These are phyloP conservation scores for Lagorchestes hirsutus DNA, from an alignment of 2,797 vertebrate genomes.

Conservation along the genomic window DNA sequence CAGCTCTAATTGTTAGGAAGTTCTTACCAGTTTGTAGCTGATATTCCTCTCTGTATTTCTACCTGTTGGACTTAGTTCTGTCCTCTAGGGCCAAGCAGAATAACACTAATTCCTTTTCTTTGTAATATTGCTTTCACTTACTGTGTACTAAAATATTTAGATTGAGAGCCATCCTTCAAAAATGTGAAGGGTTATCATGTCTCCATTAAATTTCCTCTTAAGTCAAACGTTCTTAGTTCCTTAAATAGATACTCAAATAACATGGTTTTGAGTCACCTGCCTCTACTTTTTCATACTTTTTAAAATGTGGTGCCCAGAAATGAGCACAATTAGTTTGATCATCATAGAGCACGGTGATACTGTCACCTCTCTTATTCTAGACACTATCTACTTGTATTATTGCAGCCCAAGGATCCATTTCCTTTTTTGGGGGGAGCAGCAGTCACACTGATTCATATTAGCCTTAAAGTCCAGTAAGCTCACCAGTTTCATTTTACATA, in stretches of 20 bases:
- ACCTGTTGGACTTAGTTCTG: not conserved
- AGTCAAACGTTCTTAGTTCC: not conserved
- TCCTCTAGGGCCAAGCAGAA: not conserved
- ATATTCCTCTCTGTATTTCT: not conserved
- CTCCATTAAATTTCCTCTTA: not conserved
- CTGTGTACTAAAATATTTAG: not conserved
- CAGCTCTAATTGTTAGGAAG: not conserved
- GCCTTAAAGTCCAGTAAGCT: not conserved
- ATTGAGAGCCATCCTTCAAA: not conserved
- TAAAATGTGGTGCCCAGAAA: not conserved
- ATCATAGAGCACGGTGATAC: not conserved
- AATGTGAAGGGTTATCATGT: not conserved
- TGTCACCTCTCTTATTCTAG: not conserved
- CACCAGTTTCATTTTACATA: not conserved
- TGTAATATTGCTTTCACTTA: not conserved
- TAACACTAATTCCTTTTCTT: not conserved
- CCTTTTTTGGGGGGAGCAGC: not conserved
- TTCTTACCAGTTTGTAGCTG: not conserved
- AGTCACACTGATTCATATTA: not conserved
- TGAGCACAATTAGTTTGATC: not conserved
- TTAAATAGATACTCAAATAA: not conserved
- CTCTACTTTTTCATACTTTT: not conserved
- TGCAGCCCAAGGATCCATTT: not conserved
- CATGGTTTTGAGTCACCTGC: not conserved
- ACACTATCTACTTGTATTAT: not conserved